These are phyloP conservation scores for Pyrocoelia pectoralis DNA, from an alignment of 2,888 invertebrate genomes.

Conservation along the genomic window DNA sequence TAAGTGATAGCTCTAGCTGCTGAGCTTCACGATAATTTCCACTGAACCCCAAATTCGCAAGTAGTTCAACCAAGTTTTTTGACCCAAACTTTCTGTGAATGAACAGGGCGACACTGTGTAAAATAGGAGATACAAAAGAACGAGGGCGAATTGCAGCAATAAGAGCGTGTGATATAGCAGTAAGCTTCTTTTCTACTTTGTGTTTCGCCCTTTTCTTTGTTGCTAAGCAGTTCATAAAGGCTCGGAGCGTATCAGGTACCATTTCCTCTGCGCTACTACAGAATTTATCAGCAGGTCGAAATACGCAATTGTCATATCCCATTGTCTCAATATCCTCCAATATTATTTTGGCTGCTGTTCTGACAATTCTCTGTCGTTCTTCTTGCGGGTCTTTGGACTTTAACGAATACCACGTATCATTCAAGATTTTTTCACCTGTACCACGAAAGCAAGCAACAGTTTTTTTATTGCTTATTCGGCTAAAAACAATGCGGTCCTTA, in stretches of 20 bases:
- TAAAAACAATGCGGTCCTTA: not conserved
- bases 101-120: not conserved
- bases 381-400: constrained; percentile 5
- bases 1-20: not conserved
- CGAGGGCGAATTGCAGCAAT: not conserved
- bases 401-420: constrained; percentile 8
- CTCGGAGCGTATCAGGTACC: not conserved
- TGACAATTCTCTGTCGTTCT: constrained; percentile 17
- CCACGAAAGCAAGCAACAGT: too few relatives aligned
- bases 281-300: not conserved
- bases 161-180: not conserved
- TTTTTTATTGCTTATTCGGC: not conserved
- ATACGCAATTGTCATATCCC: not conserved
- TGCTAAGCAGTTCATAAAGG: constrained; percentile 2
- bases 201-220: not conserved
- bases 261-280: not conserved
- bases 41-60: not conserved
- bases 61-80: not conserved
- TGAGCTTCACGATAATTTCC: not conserved
- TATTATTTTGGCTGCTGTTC: constrained; percentile 18
- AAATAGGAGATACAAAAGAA: not conserved
- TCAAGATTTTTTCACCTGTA: constrained; percentile 9
- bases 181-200: not conserved
- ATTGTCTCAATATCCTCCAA: constrained; percentile 15
- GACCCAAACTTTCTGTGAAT: not conserved